phyloP scores from a whole-genome alignment of 2,797 vertebrate species.

The Ceryle rudis region DNA sequence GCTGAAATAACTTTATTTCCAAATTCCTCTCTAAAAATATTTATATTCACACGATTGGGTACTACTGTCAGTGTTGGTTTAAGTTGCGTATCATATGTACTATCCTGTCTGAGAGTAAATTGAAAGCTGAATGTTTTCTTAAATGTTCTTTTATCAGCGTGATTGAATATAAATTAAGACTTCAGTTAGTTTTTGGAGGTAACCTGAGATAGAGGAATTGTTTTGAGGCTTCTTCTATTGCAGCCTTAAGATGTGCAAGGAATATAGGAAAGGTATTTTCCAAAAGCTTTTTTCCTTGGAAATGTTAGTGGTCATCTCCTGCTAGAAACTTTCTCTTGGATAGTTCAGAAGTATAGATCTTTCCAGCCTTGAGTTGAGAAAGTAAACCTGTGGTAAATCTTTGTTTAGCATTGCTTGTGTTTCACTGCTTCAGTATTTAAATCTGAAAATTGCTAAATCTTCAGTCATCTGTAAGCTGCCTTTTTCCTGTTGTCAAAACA shows the following conservation, averaged over 20 bases:
- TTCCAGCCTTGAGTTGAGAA: not conserved
- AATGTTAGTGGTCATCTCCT: not conserved
- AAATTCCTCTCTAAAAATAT: not conserved
- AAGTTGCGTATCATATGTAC: not conserved
- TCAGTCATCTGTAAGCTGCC: not conserved
- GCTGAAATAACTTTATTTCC: not conserved
- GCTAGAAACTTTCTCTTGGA: not conserved
- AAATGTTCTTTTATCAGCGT: not conserved
- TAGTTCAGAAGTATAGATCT: not conserved
- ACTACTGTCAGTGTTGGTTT: not conserved
- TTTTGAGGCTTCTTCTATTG: not conserved
- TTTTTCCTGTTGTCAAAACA: not conserved
- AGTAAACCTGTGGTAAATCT: not conserved
- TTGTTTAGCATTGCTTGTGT: not conserved
- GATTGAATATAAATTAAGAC: not conserved
- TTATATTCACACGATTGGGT: not conserved
- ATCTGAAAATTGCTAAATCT: not conserved
- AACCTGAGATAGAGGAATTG: not conserved
- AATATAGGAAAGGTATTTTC: not conserved
- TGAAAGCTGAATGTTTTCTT: not conserved
- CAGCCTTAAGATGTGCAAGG: not conserved
- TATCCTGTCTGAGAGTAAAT: not conserved
- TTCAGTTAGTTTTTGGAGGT: not conserved
- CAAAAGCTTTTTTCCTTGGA: not conserved
- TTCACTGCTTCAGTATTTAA: not conserved